Evolutionary conservation across 2,888 invertebrate genomes (phyloP).

Genomic region (Cryptops parisi): DNA sequence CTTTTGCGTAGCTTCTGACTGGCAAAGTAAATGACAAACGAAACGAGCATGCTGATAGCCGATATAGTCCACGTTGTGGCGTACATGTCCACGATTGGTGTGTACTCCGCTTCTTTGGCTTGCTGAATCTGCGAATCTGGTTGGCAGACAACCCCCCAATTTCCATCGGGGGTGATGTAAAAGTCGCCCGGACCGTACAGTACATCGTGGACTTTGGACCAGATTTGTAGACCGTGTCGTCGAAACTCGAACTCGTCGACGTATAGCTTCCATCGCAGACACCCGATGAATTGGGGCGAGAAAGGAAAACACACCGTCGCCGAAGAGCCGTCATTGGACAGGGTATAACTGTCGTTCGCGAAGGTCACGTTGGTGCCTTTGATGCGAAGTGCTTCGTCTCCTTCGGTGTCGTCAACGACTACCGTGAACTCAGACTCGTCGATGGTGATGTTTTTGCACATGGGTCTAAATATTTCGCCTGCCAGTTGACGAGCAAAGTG

Average conservation of each 20-base stretch:
- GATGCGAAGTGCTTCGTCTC: neutral
- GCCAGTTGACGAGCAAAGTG: neutral
- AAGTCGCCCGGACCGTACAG: neutral
- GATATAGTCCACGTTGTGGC: slow-evolving; percentile 1
- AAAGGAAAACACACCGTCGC: slow-evolving; percentile 3
- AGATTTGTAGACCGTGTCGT: neutral
- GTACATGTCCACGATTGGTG: neutral
- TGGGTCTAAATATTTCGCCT: neutral
- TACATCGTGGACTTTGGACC: neutral
- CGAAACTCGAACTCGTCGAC: neutral
- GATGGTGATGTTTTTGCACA: slow-evolving; percentile 4
- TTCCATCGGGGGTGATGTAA: neutral
- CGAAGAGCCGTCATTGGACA: neutral
- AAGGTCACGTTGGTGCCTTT: neutral
- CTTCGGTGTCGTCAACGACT: too few relatives aligned
- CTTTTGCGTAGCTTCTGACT: neutral
- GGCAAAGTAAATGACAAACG: slow-evolving; percentile 4
- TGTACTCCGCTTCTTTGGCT: neutral
- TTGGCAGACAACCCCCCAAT: neutral
- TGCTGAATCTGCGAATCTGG: neutral
- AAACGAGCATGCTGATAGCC: slow-evolving; percentile 1
- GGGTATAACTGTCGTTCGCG: neutral
- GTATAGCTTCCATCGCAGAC: neutral
- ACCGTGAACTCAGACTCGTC: neutral
- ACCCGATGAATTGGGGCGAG: neutral